Base-by-base conservation (phyloP, 2,888 invertebrate genomes). In the Ochropleura plecta region DNA sequence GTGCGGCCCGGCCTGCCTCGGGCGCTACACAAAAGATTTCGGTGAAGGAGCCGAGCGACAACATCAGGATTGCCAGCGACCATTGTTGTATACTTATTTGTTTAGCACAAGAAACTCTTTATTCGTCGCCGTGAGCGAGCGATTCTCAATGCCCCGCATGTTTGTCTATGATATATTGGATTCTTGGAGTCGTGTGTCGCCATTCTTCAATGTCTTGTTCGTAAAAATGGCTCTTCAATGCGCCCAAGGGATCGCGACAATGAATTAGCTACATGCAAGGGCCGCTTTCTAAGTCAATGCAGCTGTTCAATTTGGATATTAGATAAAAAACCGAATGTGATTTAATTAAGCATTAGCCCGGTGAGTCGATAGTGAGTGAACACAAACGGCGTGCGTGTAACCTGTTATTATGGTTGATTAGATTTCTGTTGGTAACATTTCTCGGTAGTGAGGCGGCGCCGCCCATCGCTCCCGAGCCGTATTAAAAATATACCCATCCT, bases 331-430 rank as follows among this genome's bases (percentile, higher is more conserved):
- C 90, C 86, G 91, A 92, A 95, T 94, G 93, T 95, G 96, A 96
- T 96, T 96, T 96, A 96, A 96, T 96, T 96, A 96, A 95, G 93
- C 93, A 95, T 95, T 94, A 94, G 92, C 89, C 90, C 93, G 92
- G 92, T 92, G 92, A 94, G 93, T 93, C 91, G 94, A 94, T 93
- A 93, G 94, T 93, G 93, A 94, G 94, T 94, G 95, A 95, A 93
- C 94, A 94, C 94, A 95, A 95, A 94, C 95, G 94, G 94, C 91
- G 93, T 91, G 92, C 93, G 91, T 92, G 94, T 95, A 96, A 96
- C 96, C 96, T 96, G 96, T 96, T 96, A 96, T 96, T 96, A 96
- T 93, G 94, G 89, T 95, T 96, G 96, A 96, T 96, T 96, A 96
- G 96, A 96, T 96, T 96, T 96, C 95, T 95, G 96, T 96, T 95